phyloP scores from a whole-genome alignment of 2,888 invertebrate genomes.

The Priocnemis perturbator region DNA sequence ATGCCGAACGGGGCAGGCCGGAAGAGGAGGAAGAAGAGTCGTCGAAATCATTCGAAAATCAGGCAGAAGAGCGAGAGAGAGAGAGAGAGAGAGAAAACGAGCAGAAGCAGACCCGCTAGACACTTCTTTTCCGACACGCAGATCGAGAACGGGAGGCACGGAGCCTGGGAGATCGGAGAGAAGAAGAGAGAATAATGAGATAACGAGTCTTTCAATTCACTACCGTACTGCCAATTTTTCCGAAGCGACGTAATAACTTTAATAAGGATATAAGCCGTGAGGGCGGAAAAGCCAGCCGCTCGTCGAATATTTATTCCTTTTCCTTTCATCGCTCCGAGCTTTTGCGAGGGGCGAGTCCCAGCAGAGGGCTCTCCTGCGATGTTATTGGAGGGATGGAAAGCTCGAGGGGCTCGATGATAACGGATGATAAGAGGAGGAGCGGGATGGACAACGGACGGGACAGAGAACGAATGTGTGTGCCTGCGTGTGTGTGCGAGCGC shows the following conservation, averaged over 20 bases:
- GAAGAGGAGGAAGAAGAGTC: not conserved
- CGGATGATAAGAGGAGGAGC: not conserved
- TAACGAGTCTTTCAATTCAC: slow-evolving; percentile 68
- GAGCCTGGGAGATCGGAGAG: no score
- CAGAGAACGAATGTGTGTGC: no score
- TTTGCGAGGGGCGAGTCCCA: slow-evolving; percentile 16
- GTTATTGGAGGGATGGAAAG: not conserved
- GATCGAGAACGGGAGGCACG: no score
- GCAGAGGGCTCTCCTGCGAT: slow-evolving; percentile 18
- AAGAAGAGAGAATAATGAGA: slow-evolving; percentile 25
- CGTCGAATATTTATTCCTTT: slow-evolving; percentile 20
- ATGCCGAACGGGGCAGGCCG: not conserved
- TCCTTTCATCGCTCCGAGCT: slow-evolving; percentile 27
- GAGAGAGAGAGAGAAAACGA: slow-evolving; percentile 1
- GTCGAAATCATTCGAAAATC: not conserved
- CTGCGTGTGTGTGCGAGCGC: not conserved
- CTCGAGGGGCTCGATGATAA: no score
- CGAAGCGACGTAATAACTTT: slow-evolving; percentile 56
- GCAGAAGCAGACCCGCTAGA: not conserved
- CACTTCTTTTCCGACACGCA: no score
- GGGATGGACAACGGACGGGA: no score
- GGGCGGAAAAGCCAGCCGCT: slow-evolving; percentile 17
- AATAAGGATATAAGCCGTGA: slow-evolving; percentile 36
- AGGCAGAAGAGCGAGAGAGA: not conserved
- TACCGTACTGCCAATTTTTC: slow-evolving; percentile 70